Percentiles rank a stretch among this genome's conserved stretches.
These are phyloP conservation scores for Hafferia zeledoni DNA, from an alignment of 2,797 vertebrate species.

Conservation along the genomic window DNA sequence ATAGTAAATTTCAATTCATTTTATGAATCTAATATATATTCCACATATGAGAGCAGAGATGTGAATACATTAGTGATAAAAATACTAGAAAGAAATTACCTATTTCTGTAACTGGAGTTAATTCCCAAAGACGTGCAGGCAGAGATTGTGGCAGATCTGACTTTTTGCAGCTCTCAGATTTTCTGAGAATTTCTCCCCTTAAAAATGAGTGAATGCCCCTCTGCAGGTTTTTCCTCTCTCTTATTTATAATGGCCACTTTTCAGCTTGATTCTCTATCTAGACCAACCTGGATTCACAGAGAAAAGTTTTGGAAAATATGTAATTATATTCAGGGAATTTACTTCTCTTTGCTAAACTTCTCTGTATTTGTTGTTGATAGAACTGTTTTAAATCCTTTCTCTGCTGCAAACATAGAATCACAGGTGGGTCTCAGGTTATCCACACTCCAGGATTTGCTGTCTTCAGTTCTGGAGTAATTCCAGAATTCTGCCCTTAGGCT, in stretches of 20 bases:
- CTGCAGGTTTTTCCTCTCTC: not conserved
- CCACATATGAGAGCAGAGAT: not conserved
- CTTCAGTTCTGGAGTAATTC: not conserved
- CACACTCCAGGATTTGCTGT: not conserved
- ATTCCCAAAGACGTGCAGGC: not conserved
- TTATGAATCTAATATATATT: conserved; percentile 54
- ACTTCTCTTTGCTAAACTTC: not conserved
- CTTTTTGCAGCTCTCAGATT: not conserved
- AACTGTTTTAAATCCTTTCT: not conserved
- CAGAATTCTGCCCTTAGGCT: not conserved
- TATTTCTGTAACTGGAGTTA: not conserved
- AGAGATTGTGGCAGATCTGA: not conserved
- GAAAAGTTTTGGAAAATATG: not conserved
- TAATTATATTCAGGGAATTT: not conserved
- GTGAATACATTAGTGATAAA: conserved; percentile 45
- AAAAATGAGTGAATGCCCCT: not conserved
- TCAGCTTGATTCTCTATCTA: not conserved
- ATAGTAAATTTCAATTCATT: conserved; percentile 59
- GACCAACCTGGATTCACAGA: not conserved
- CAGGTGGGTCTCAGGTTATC: not conserved
- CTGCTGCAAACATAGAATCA: not conserved
- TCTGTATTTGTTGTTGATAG: not conserved
- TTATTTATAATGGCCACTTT: not conserved
- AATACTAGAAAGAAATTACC: conserved; percentile 42
- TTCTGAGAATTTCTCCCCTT: not conserved